Evolutionary conservation across 2,888 invertebrate genomes (phyloP).

Genomic region (Amiota mariae): DNA sequence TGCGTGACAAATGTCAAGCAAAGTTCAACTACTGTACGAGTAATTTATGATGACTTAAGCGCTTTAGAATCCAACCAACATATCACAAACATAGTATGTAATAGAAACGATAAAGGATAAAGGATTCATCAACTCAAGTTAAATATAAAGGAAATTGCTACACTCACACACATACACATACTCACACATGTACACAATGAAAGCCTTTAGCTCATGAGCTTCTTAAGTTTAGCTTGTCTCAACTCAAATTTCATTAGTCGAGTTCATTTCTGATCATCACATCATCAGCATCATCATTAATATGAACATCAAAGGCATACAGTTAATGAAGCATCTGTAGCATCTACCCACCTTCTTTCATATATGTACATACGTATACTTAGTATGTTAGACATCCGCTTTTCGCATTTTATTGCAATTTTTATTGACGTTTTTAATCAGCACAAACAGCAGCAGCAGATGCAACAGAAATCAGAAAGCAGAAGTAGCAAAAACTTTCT

Average conservation of each 20-base stretch:
- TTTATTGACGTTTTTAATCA: conserved; percentile 66
- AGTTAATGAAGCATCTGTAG: not conserved
- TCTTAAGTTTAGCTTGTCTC: conserved; percentile 22
- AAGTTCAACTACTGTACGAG: conserved; percentile 6
- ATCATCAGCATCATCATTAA: conserved; percentile 53
- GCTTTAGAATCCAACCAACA: no score
- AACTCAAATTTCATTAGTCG: conserved; percentile 53
- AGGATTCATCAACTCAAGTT: no score
- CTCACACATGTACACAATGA: not conserved
- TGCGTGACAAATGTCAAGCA: conserved; percentile 26
- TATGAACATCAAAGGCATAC: conserved; percentile 55
- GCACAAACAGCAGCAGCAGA: conserved; percentile 43
- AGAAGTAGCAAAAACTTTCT: no score
- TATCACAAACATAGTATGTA: no score
- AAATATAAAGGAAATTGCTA: not conserved
- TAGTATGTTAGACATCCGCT: not conserved
- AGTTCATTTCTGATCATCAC: conserved; percentile 58
- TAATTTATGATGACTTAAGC: not conserved
- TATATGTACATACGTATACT: no score
- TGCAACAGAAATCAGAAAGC: not conserved
- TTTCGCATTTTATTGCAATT: conserved; percentile 26
- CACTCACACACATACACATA: not conserved
- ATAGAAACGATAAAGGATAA: no score
- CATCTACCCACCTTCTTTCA: no score
- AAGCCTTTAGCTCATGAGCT: conserved; percentile 35